phyloP scores from a whole-genome alignment of 2,888 invertebrate genomes.

The Hermodice carunculata region DNA sequence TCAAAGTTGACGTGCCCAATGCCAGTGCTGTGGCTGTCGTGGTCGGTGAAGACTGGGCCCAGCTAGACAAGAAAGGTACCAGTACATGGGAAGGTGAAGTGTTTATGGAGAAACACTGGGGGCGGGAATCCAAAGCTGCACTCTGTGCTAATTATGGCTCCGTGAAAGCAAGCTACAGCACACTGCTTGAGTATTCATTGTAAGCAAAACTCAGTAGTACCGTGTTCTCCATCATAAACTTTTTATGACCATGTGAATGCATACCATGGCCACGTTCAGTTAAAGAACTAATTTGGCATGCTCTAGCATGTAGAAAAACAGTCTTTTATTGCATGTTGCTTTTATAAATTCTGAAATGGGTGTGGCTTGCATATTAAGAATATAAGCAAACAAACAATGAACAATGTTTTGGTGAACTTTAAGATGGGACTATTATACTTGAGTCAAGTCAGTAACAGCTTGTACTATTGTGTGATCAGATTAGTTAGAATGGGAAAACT shows the following conservation, averaged over 20 bases:
- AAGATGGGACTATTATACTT: neutral
- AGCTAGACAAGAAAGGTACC: slow-evolving; percentile 52
- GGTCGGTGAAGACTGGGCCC: slow-evolving; percentile 66
- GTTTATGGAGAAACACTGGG: slow-evolving; percentile 54
- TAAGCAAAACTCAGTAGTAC: slow-evolving; percentile 18
- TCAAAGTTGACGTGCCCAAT: slow-evolving; percentile 61
- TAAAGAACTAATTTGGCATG: neutral
- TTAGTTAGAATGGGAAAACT: too few relatives aligned
- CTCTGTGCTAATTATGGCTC: slow-evolving; percentile 68
- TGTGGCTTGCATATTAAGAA: slow-evolving; percentile 4
- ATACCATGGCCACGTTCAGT: neutral
- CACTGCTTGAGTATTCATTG: slow-evolving; percentile 65
- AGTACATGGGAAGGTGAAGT: slow-evolving; percentile 64
- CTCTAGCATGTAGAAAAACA: slow-evolving; percentile 22
- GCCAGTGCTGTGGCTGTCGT: slow-evolving; percentile 68
- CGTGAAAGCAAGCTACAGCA: slow-evolving; percentile 66
- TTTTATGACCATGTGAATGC: neutral
- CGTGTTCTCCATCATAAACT: neutral
- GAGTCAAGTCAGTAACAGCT: too few relatives aligned
- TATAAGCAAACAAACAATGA: neutral
- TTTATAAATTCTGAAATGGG: slow-evolving; percentile 9
- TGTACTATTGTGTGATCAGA: too few relatives aligned
- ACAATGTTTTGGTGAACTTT: neutral
- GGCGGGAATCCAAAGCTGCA: slow-evolving; percentile 57
- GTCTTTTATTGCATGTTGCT: slow-evolving; percentile 12